phyloP scores from a whole-genome alignment of 2,888 invertebrate species.

The Clanis bilineata region DNA sequence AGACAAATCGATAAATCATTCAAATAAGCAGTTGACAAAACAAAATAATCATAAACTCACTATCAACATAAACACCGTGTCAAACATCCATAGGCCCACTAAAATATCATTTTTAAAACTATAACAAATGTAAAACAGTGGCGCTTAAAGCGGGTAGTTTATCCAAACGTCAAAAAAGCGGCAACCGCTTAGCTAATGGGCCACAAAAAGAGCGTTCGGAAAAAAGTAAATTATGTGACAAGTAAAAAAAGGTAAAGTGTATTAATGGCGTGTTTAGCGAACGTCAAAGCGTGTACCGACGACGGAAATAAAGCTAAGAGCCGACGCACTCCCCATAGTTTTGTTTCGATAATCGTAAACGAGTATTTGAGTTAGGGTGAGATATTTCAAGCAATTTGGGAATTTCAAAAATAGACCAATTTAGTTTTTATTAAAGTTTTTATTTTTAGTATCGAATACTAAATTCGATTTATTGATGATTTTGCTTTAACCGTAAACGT shows the following conservation, averaged over 20 bases:
- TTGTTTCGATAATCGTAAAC: conserved; percentile 11
- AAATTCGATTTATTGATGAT: too few species aligned
- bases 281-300: conserved; percentile 74
- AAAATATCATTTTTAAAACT: conserved; percentile 28
- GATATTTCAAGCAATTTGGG: neutral
- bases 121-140: conserved; percentile 38
- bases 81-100: conserved; percentile 18
- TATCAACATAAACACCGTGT: neutral
- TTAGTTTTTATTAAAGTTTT: conserved; percentile 24
- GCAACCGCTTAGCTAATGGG: conserved; percentile 76
- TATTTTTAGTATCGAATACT: too few species aligned
- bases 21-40: neutral
- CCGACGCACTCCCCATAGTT: conserved; percentile 45
- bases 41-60: neutral
- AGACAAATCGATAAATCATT: neutral
- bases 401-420: conserved; percentile 31
- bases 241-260: conserved; percentile 70
- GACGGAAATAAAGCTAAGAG: conserved; percentile 67
- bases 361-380: conserved; percentile 3
- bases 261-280: conserved; percentile 79
- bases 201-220: conserved; percentile 54
- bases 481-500: too few species aligned
- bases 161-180: conserved; percentile 64
- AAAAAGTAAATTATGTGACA: conserved; percentile 79
- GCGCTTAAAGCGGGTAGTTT: conserved; percentile 62